Percentiles rank a stretch among this genome's conserved stretches.
phyloP scores from a whole-genome alignment of 2,888 invertebrate genomes.

The Leptothorax acervorum region DNA sequence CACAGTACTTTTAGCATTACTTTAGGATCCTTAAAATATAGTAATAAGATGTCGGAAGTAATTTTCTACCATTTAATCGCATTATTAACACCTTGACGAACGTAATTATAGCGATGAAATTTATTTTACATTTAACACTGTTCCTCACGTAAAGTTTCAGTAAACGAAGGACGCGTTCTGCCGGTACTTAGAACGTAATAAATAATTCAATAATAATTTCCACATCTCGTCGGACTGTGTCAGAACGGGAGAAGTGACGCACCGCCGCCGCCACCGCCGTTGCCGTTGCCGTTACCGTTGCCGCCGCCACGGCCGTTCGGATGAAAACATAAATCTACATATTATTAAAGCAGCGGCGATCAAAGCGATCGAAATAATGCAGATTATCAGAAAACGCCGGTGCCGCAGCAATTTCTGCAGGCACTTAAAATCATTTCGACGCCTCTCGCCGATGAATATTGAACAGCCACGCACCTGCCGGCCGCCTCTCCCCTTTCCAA shows the following conservation, averaged over 20 bases:
- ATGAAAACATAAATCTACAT: constrained; percentile 55
- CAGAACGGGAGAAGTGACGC: constrained; percentile 14
- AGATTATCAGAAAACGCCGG: constrained; percentile 55
- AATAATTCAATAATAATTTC: constrained; percentile 51
- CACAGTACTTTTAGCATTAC: not conserved
- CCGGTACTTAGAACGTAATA: constrained; percentile 38
- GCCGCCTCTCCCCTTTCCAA: constrained; percentile 38
- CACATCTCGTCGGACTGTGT: constrained; percentile 27
- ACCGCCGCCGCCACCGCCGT: not conserved
- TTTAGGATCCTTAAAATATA: not conserved
- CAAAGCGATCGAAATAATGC: constrained; percentile 59
- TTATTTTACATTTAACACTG: constrained; percentile 13
- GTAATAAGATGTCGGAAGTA: not conserved
- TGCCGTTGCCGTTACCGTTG: not conserved
- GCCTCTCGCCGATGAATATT: constrained; percentile 60
- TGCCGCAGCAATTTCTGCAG: constrained; percentile 61
- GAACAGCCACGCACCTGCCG: constrained; percentile 64
- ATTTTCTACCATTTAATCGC: constrained; percentile 7
- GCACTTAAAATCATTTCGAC: constrained; percentile 72
- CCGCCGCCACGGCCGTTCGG: not conserved
- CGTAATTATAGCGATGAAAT: not conserved
- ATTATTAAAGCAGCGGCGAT: constrained; percentile 58
- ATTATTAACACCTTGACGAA: constrained; percentile 13
- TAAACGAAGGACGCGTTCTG: not conserved
- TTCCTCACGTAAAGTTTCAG: not conserved